phyloP scores from a whole-genome alignment of 2,113 vertebrate genomes.

The Corythornis cristatus region DNA sequence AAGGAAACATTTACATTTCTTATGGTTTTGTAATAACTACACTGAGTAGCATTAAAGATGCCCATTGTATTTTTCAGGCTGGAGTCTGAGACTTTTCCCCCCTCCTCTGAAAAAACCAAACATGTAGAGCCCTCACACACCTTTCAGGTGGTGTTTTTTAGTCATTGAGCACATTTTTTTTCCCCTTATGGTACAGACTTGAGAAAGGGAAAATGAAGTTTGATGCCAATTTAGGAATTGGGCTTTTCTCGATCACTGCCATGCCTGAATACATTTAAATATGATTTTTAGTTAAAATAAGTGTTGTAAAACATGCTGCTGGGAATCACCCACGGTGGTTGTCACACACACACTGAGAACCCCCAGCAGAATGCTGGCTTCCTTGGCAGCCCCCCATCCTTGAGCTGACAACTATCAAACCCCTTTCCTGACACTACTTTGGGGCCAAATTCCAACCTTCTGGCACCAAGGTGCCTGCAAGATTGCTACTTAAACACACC shows the following conservation, averaged over 20 bases:
- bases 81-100: not conserved
- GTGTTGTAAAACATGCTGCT: not conserved
- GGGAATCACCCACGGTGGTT: accelerated
- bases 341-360: not conserved
- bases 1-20: not conserved
- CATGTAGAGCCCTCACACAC: accelerated
- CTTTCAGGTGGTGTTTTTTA: not conserved
- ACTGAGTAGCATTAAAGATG: not conserved
- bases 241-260: not conserved
- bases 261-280: not conserved
- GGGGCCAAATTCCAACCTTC: not conserved
- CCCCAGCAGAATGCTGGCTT: not conserved
- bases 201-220: not conserved
- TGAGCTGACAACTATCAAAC: not conserved
- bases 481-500: not conserved
- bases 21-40: not conserved
- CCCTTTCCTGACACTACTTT: not conserved
- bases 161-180: too few species aligned
- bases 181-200: not conserved
- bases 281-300: not conserved
- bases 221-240: not conserved
- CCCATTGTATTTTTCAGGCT: not conserved
- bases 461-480: not conserved
- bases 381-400: not conserved
- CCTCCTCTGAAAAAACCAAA: not conserved